phyloP scores from a whole-genome alignment of 2,888 invertebrate species.

The Polietes domitor region DNA sequence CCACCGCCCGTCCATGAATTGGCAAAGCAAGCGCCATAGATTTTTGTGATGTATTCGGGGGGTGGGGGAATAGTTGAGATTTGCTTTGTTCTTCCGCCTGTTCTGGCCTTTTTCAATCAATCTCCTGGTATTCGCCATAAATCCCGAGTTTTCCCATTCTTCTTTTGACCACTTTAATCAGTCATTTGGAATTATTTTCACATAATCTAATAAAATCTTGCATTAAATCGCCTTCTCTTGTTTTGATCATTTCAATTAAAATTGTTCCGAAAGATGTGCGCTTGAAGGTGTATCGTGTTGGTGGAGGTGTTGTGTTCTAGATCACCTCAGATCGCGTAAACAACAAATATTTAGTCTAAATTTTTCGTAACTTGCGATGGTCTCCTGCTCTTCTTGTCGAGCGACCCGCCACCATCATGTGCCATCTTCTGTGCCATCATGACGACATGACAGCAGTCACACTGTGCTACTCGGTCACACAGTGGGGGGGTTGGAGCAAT shows the following conservation, averaged over 20 bases:
- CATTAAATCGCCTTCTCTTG: background rate
- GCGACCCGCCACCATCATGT: background rate
- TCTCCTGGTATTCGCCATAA: too few relatives aligned
- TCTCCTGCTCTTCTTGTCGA: background rate
- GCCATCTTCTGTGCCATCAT: background rate
- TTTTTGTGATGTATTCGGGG: too few relatives aligned
- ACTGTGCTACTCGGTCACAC: background rate
- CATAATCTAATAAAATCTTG: background rate
- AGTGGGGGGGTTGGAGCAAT: background rate
- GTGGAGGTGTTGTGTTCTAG: slow-evolving; percentile 22
- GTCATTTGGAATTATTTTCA: too few relatives aligned
- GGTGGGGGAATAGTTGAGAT: too few relatives aligned
- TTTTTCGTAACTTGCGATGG: slow-evolving; percentile 1
- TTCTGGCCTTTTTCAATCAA: too few relatives aligned
- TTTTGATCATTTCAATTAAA: slow-evolving; percentile 19
- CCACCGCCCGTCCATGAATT: background rate
- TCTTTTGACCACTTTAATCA: too few relatives aligned
- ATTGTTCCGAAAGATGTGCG: background rate
- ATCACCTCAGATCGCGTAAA: background rate
- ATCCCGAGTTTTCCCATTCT: too few relatives aligned
- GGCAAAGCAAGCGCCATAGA: too few relatives aligned
- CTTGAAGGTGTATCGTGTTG: background rate
- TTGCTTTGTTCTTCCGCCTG: too few relatives aligned
- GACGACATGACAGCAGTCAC: background rate
- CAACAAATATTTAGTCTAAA: slow-evolving; percentile 6